Conservation (phyloP, 1,140 invertebrate species). For the Trachymyrmex cornetzi region DNA sequence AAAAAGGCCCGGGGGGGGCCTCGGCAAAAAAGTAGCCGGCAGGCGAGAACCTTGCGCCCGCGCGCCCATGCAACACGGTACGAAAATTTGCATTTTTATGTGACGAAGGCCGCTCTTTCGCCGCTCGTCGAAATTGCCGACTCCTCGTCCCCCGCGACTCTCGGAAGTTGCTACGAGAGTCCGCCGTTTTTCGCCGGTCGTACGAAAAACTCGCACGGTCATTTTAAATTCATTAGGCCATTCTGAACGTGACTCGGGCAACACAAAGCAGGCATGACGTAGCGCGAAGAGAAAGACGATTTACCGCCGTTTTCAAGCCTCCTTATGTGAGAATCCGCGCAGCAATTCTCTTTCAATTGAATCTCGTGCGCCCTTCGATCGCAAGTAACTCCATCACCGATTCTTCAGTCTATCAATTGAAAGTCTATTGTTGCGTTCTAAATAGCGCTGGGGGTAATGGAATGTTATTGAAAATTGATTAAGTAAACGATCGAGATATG, state of each 20-base stretch:
- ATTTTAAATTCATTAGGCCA: constrained; percentile 82
- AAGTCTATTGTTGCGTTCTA: constrained; percentile 8
- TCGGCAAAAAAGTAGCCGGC: constrained; percentile 42
- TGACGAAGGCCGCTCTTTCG: constrained; percentile 35
- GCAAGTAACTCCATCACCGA: neutral
- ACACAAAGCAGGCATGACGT: constrained; percentile 71
- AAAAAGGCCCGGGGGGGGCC: constrained; percentile 17
- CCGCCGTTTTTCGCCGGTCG: constrained; percentile 31
- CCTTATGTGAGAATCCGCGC: constrained; percentile 44
- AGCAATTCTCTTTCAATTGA: constrained; percentile 32
- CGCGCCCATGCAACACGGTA: constrained; percentile 51
- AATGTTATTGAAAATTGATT: constrained; percentile 31
- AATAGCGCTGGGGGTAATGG: constrained; percentile 16
- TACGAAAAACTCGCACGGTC: constrained; percentile 75
- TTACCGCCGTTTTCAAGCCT: constrained; percentile 74
- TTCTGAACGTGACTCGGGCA: constrained; percentile 74
- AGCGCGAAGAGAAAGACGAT: constrained; percentile 66
- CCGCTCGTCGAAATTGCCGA: constrained; percentile 51
- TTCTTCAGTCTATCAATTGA: constrained; percentile 15
- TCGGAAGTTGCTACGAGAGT: constrained; percentile 26
- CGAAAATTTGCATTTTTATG: constrained; percentile 79
- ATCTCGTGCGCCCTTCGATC: constrained; percentile 6
- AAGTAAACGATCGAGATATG: neutral
- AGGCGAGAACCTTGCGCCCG: constrained; percentile 53
- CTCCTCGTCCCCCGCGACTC: constrained; percentile 34